Base-by-base conservation (phyloP, 1,140 invertebrate genomes). In the Drosophila ironensis region DNA sequence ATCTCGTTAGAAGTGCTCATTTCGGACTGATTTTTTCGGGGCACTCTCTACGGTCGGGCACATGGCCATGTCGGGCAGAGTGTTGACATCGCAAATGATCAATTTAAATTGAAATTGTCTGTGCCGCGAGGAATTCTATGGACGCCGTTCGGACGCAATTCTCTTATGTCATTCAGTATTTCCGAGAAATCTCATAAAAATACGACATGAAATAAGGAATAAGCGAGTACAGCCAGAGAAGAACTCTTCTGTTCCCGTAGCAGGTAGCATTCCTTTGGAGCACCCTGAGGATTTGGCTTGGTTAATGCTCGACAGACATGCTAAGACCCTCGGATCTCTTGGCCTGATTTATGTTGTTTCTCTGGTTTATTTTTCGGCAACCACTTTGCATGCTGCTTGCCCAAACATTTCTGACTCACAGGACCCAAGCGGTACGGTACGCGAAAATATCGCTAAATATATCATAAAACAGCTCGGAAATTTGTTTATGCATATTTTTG, bases 91-190 rank as follows among this genome's bases (percentile, higher is more conserved):
- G 42, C 56, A 72, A 81, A 54, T 53, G 63, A 81, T 81, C 77
- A 81, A 81, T 81, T 81, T 81, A 67, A 81, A 81, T 81, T 81
- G 60, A 68, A 75, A 75, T 44, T 47, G 47, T 52, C 61, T 12
- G 51, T 35, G 50, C 20, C 30, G 9, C 33, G 37, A 30, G 17
- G 50, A 33, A 44, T 47, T 27, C 8, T 48, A 25, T 5, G 22
- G 19, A 46, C 51, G 38, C 20, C 12, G 27, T 33, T 35, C 9
- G 25, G 25, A 45, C 50, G 37, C 19, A 22, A 33, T 30, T 42
- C 40, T 68, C 64, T 68, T 68, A 68, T 68, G 64, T 68, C 64
- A 68, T 68, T 41, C 27, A 9, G 11, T n/a, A 27, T 27, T 68
- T 68, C 64, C 42, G 2, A 42, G 64, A 68, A 68, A 8, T 28